These are phyloP conservation scores for Malthinus flaveolus DNA, from an alignment of 2,888 invertebrate species.

Conservation along the genomic window DNA sequence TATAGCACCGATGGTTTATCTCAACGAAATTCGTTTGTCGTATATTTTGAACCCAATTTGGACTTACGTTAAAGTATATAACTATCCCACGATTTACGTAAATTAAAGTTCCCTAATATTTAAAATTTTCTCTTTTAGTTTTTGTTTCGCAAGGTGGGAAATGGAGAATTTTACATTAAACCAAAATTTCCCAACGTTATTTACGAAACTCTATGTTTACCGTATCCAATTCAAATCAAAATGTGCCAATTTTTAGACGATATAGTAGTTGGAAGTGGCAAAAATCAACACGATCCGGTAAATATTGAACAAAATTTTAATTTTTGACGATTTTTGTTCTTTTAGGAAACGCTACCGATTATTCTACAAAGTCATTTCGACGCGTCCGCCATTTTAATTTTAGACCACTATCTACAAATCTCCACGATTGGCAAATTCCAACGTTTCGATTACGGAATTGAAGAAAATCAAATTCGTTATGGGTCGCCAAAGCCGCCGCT, in stretches of 20 bases:
- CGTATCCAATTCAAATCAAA: constrained; percentile 26
- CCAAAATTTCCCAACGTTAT: neutral
- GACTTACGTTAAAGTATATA: neutral
- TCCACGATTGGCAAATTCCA: constrained; percentile 54
- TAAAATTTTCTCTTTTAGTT: neutral
- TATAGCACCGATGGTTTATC: constrained; percentile 56
- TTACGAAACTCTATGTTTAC: constrained; percentile 14
- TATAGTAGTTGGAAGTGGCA: constrained; percentile 20
- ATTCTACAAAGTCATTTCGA: constrained; percentile 48
- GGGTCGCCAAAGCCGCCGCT: constrained; percentile 59
- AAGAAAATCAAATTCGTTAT: constrained; percentile 56
- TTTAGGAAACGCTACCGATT: constrained; percentile 49
- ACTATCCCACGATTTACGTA: too few relatives aligned
- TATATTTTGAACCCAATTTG: neutral
- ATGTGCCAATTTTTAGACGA: constrained; percentile 24
- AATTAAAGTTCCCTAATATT: too few relatives aligned
- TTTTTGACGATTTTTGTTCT: too few relatives aligned
- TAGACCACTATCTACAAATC: constrained; percentile 45
- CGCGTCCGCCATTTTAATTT: constrained; percentile 45
- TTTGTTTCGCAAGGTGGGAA: neutral
- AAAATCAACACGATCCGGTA: constrained; percentile 31
- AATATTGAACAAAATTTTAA: too few relatives aligned
- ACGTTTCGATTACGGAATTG: constrained; percentile 60
- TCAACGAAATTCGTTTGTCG: neutral
- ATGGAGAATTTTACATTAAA: neutral